Evolutionary conservation across 2,797 vertebrate species (phyloP), one percentile per base, ranked within the genome.

Genomic region (Chrosomus eos): DNA sequence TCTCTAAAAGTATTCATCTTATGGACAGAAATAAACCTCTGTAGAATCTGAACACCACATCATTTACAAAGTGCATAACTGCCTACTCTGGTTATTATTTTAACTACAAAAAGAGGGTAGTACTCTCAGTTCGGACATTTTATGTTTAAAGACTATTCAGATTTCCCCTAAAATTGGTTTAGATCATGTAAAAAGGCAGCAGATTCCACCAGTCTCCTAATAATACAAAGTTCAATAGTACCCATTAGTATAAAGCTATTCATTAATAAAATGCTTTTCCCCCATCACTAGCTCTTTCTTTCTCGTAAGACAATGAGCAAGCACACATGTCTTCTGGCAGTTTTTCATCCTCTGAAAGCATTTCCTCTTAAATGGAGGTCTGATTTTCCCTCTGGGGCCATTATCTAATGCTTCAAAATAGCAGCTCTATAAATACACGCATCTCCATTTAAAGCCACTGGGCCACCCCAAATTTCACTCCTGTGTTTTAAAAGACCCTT

Each of bases 361-460:
- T 77, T 80, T 83, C 83, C 85, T 86, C 85, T 86, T 60, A 70
- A 58, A 73, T 81, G 70, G 62, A 87, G 83, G 81, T 87, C 53
- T 53, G 85, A 87, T 82, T 75, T 81, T 85, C 89, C 87, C 90
- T 79, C 6, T 80, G 89, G 85, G 81, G 82, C 83, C 78, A 90
- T 89, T 89, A 88, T 83, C 86, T 83, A 88, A 81, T 74, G 83
- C 64, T 77, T 79, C 38, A 80, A 86, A 86, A 83, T 85, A 68
- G 85, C 64, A 53, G 38, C 40, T 58, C 74, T 85, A 87, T 74
- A 89, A 86, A 89, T 87, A 89, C 33, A 80, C 66, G 62, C 64
- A 70, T 75, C 48, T 68, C 74, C 74, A 58, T 70, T 84, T 77
- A 78, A 84, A 84, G 62, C 19, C 82, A 84, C 73, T 84, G 33